Evolutionary conservation across 2,797 vertebrate species (phyloP).

Genomic region (Anguilla obscura): DNA sequence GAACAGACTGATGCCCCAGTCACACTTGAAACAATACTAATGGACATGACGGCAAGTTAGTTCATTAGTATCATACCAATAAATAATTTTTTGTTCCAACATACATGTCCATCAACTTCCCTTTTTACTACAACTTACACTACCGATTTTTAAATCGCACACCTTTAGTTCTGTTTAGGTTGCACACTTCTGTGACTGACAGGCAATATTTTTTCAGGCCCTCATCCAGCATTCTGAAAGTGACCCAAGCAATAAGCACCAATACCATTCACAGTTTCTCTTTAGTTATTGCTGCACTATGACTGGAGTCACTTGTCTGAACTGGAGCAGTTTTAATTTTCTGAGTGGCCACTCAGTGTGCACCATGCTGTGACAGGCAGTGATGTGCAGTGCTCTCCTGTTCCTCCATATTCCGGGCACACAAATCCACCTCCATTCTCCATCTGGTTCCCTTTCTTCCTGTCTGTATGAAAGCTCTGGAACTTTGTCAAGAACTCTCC

Average conservation of each 20-base stretch:
- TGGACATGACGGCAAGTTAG: not conserved
- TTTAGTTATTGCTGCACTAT: not conserved
- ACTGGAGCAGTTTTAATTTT: not conserved
- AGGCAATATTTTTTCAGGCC: not conserved
- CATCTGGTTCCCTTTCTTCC: slow-evolving; percentile 13
- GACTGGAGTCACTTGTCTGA: not conserved
- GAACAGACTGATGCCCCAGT: not conserved
- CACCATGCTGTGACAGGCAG: not conserved
- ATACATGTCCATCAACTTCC: not conserved
- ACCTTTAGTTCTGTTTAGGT: not conserved
- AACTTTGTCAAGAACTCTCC: not conserved
- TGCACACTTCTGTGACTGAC: not conserved
- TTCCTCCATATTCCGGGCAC: not conserved
- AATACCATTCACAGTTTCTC: not conserved
- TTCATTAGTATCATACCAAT: not conserved
- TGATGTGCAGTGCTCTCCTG: not conserved
- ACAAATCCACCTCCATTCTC: slow-evolving; percentile 5
- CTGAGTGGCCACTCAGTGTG: not conserved
- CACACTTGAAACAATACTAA: not conserved
- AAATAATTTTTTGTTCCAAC: not conserved
- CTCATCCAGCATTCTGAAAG: not conserved
- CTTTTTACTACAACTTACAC: not conserved
- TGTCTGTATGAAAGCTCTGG: not conserved
- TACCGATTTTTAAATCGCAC: not conserved
- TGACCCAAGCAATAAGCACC: not conserved